Conservation (phyloP, 2,888 invertebrate species). For the Sphecodes monilicornis region DNA sequence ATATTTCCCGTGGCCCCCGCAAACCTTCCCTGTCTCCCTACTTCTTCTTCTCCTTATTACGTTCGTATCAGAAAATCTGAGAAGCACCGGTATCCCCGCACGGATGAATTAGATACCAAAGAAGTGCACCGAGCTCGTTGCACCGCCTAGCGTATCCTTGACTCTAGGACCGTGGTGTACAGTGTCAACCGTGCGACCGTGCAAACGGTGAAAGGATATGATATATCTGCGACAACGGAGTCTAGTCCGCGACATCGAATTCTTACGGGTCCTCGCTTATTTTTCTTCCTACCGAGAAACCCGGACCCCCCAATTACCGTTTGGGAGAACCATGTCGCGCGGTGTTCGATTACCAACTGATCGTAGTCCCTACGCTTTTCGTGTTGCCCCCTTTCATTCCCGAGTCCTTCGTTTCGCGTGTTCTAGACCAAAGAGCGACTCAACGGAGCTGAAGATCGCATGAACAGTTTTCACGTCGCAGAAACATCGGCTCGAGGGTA, state of each 20-base stretch:
- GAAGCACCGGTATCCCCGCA: slow-evolving; percentile 46
- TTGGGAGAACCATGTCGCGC: slow-evolving; percentile 55
- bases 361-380: slow-evolving; percentile 34
- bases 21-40: background rate
- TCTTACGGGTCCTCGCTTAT: background rate
- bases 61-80: slow-evolving; percentile 65
- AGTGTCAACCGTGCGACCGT: slow-evolving; percentile 52
- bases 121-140: slow-evolving; percentile 49
- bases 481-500: background rate
- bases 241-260: background rate
- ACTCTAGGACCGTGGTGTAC: slow-evolving; percentile 53
- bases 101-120: slow-evolving; percentile 61
- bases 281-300: background rate
- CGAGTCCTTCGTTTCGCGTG: slow-evolving; percentile 48
- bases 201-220: slow-evolving; percentile 48
- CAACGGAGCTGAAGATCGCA: slow-evolving; percentile 5
- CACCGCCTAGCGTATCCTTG: slow-evolving; percentile 57
- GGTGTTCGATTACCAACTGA: slow-evolving; percentile 68
- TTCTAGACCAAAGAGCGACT: slow-evolving; percentile 15
- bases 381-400: slow-evolving; percentile 25
- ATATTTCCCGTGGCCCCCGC: slow-evolving; percentile 55
- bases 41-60: slow-evolving; percentile 5
- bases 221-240: background rate
- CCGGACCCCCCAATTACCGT: background rate
- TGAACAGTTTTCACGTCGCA: slow-evolving; percentile 39